Conservation (phyloP, 1,140 invertebrate species). For the Euborellia annulipes region DNA sequence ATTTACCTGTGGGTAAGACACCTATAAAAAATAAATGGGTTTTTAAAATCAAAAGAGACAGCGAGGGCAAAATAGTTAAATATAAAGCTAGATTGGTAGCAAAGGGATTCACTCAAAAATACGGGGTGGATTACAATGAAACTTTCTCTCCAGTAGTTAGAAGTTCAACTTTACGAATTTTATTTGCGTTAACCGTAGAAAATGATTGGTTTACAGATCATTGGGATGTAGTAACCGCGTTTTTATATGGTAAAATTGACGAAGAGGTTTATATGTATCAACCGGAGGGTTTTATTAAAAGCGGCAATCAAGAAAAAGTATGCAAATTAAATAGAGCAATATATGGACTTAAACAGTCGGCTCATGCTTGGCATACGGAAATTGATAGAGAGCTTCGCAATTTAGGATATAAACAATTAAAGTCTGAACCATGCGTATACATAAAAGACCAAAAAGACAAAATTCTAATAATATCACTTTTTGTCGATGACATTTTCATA, state of each 20-base stretch:
- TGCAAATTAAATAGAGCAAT: constrained; percentile 9
- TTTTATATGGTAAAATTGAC: constrained; percentile 26
- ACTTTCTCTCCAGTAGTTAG: constrained; percentile 19
- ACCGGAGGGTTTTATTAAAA: constrained; percentile 21
- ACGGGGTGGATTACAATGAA: constrained; percentile 16
- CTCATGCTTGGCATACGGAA: too few species aligned
- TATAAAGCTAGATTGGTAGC: constrained; percentile 14
- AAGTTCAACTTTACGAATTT: constrained; percentile 15
- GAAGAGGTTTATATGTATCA: constrained; percentile 28
- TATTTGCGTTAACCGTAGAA: constrained; percentile 14
- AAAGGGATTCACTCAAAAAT: constrained; percentile 9
- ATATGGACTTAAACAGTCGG: too few species aligned
- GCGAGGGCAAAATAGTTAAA: background rate
- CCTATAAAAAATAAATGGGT: constrained; percentile 2
- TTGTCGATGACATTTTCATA: too few species aligned
- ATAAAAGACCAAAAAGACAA: too few species aligned
- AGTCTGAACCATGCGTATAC: too few species aligned
- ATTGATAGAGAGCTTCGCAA: too few species aligned
- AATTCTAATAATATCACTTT: too few species aligned
- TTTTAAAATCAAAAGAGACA: constrained; percentile 1
- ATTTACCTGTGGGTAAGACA: constrained; percentile 1
- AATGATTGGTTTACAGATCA: constrained; percentile 14
- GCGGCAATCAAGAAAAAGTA: background rate
- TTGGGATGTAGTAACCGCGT: constrained; percentile 27
- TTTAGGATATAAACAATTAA: too few species aligned